phyloP scores from a whole-genome alignment of 1,140 invertebrate genomes.

The Cotesia glomerata region DNA sequence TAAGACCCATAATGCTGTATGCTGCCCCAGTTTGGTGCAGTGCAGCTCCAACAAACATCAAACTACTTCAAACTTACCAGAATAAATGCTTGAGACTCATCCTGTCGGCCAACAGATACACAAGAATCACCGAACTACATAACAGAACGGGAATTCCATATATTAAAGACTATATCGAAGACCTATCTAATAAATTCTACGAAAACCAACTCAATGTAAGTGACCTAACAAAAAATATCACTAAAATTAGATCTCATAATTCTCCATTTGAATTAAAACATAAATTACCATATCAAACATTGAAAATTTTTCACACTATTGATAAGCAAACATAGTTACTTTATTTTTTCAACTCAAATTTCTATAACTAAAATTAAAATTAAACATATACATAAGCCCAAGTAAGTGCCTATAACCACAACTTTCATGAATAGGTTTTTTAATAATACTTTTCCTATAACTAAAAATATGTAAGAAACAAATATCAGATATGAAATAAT shows the following conservation, averaged over 20 bases:
- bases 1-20: constrained; percentile 36
- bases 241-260: constrained; percentile 28
- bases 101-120: constrained; percentile 28
- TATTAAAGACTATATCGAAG: constrained; percentile 24
- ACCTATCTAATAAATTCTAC: constrained; percentile 31
- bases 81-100: constrained; percentile 39
- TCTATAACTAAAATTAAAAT: too few relatives aligned
- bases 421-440: too few relatives aligned
- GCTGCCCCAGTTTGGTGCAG: constrained; percentile 33
- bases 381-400: too few relatives aligned
- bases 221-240: constrained; percentile 31
- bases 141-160: constrained; percentile 10
- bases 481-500: too few relatives aligned
- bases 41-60: constrained; percentile 24
- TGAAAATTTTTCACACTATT: constrained; percentile 13
- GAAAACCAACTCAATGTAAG: constrained; percentile 27
- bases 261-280: constrained; percentile 28
- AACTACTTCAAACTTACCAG: constrained; percentile 32
- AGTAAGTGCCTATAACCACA: too few relatives aligned
- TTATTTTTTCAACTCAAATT: too few relatives aligned
- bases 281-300: constrained; percentile 29
- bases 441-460: too few relatives aligned
- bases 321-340: too few relatives aligned
- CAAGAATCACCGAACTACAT: constrained; percentile 33
- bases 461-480: too few relatives aligned